Percentiles rank a stretch among this genome's conserved stretches.
phyloP scores from a whole-genome alignment of 2,888 invertebrate genomes.

The Aleiodes alternator region DNA sequence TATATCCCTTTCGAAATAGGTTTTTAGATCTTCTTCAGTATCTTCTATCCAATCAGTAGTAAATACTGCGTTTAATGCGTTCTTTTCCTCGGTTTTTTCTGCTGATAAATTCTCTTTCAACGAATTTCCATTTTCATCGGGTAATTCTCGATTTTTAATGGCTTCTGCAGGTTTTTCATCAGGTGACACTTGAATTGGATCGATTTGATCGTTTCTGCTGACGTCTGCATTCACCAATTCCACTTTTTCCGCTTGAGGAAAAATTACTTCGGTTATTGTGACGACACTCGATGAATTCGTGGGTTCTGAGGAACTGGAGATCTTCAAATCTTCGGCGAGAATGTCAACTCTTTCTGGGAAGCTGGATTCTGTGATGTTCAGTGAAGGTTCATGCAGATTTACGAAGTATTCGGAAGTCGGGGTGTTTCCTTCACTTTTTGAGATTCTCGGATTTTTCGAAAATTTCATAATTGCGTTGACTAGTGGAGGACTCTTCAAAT shows the following conservation, averaged over 20 bases:
- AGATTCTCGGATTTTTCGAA: background rate
- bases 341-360: background rate
- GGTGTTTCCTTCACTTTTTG: conserved; percentile 14
- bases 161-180: conserved; percentile 23
- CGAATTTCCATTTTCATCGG: conserved; percentile 38
- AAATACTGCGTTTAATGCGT: background rate
- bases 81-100: background rate
- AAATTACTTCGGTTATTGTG: conserved; percentile 50
- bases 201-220: conserved; percentile 19
- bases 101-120: conserved; percentile 7
- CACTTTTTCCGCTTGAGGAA: background rate
- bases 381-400: background rate
- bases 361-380: background rate
- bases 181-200: conserved; percentile 9
- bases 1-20: conserved; percentile 20
- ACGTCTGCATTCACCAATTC: conserved; percentile 14
- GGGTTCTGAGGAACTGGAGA: conserved; percentile 24
- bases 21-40: conserved; percentile 22
- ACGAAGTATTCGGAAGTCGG: background rate
- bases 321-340: background rate
- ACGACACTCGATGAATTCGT: background rate
- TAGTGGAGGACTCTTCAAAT: conserved; percentile 31
- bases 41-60: conserved; percentile 30
- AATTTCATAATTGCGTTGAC: conserved; percentile 21
- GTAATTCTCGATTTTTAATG: conserved; percentile 18